Base-by-base conservation (phyloP, 2,888 invertebrate genomes). In the Synergus laeviventris region DNA sequence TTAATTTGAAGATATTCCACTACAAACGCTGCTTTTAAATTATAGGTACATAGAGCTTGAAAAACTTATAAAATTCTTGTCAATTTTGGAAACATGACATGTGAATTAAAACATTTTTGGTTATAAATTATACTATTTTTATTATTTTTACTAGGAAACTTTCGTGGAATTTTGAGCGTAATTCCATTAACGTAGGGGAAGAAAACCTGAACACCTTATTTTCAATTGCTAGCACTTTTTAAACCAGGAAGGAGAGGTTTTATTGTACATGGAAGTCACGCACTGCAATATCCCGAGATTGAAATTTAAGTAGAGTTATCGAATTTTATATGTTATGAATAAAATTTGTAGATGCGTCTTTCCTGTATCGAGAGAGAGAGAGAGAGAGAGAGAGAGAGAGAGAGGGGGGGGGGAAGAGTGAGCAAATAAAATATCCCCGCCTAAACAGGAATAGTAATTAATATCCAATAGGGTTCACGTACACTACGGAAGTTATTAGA, bases 391-490 rank as follows among this genome's bases (percentile, higher is more conserved):
- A n/a, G n/a, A n/a, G n/a, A n/a, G n/a, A n/a, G n/a, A n/a, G n/a
- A n/a, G n/a, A n/a, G n/a, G n/a, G n/a, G n/a, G n/a, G n/a, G n/a
- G n/a, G n/a, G n/a, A n/a, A n/a, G n/a, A 66, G 31, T 70, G 45
- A 24, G 70, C 70, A 9, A 31, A 42, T 66, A 66, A 45, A 14
- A 21, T 24, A 70, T 70, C 31, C 49, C 31, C 31, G 31, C 49
- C 70, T 70, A 70, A 31, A 49, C 49, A 49, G 9, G 5, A 42
- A 49, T 8, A 70, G 16, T 56, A 70, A 24, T 66, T 70, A 49
- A 31, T 66, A 66, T 24, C 74, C n/a, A 56, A 54, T 74, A 59
- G 39, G 4, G 16, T 39, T 74, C 74, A 56, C 66, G 24, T 66
- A 45, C 11, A 62, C 39, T 62, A 62, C 18, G 39, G 16, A 70